These are phyloP conservation scores for Pleuronectes platessa DNA, from an alignment of 2,113 vertebrate species.

Conservation along the genomic window DNA sequence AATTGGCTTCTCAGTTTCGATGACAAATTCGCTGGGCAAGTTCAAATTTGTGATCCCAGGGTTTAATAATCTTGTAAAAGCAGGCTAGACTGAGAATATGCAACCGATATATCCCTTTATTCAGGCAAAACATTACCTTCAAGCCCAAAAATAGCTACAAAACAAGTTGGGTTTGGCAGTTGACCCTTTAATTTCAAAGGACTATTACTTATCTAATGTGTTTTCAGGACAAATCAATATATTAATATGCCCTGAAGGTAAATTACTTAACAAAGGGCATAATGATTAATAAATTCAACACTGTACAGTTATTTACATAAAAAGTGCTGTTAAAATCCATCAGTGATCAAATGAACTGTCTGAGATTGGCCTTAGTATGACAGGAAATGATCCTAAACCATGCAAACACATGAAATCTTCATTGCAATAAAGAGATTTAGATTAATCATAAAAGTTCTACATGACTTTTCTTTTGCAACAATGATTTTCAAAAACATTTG, in stretches of 20 bases:
- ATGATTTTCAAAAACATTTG: not conserved
- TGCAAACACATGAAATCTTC: not conserved
- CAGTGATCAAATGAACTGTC: not conserved
- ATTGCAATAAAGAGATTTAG: not conserved
- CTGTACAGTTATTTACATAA: not conserved
- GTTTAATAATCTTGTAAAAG: not conserved
- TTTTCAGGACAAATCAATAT: not conserved
- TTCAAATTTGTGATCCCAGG: not conserved
- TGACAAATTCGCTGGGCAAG: constrained; percentile 13
- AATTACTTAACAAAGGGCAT: not conserved
- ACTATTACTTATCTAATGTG: not conserved
- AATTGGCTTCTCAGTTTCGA: constrained; percentile 52
- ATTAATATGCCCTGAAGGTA: not conserved
- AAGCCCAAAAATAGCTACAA: constrained; percentile 5
- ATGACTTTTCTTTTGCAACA: not conserved
- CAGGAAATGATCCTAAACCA: not conserved
- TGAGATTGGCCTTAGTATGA: not conserved
- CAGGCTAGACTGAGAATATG: no score
- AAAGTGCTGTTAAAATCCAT: not conserved
- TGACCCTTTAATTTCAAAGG: not conserved
- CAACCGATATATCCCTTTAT: no score
- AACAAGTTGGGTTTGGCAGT: not conserved
- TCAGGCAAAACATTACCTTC: not conserved
- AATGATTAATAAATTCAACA: not conserved
- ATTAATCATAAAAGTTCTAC: not conserved